Evolutionary conservation across 2,888 invertebrate genomes (phyloP).

Genomic region (Ophion ellenae): DNA sequence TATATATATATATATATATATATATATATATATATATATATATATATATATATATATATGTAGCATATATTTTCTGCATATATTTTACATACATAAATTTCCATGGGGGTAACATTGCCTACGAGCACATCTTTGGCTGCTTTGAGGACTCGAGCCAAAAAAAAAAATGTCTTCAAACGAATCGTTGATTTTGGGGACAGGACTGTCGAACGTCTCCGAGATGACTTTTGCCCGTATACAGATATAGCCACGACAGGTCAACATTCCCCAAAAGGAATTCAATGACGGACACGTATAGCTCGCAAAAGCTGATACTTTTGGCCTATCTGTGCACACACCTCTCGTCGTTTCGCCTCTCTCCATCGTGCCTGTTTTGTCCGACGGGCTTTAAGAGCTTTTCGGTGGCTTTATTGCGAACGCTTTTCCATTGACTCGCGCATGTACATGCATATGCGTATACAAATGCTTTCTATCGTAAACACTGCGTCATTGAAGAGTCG

Average conservation of each 20-base stretch:
- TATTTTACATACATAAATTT: too few relatives aligned
- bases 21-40: too few relatives aligned
- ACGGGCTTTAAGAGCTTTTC: conserved; percentile 52
- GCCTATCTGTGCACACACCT: background rate
- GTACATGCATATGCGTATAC: background rate
- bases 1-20: too few relatives aligned
- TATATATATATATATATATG: too few relatives aligned
- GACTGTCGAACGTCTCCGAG: background rate
- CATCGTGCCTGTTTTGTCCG: conserved; percentile 36
- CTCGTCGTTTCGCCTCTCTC: background rate
- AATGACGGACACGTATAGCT: conserved; percentile 23
- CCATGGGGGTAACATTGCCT: too few relatives aligned
- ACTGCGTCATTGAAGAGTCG: conserved; percentile 9
- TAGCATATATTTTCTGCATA: too few relatives aligned
- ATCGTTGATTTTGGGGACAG: background rate
- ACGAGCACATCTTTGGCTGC: too few relatives aligned
- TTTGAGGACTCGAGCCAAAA: background rate
- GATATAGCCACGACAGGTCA: conserved; percentile 27
- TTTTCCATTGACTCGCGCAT: background rate
- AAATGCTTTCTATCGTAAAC: conserved; percentile 16
- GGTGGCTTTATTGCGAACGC: conserved; percentile 35
- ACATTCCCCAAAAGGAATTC: conserved; percentile 45
- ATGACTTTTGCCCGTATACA: background rate
- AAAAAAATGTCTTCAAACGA: background rate
- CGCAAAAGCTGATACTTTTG: conserved; percentile 8